Evolutionary conservation across 2,113 vertebrate genomes (phyloP), one percentile per base, ranked within the genome.

Genomic region (Equus quagga): DNA sequence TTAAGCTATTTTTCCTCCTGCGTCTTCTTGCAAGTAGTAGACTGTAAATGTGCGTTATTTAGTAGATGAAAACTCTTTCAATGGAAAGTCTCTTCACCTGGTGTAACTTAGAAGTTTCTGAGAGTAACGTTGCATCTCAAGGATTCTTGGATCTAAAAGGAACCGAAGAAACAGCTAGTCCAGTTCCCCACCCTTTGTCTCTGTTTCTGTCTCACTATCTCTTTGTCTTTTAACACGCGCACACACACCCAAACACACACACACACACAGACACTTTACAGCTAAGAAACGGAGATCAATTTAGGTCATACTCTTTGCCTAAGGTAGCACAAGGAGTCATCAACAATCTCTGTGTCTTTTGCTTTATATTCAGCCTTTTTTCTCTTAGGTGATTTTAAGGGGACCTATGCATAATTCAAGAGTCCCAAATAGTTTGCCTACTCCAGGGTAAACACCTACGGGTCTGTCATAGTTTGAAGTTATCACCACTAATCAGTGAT

Each of bases 341-440:
- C 36, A 60, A 33, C 28, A 33, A 10, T 95, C 62, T 83, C 10
- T 79, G 6, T 17, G 2, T 36, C 28, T 64, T 96, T 75, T 76
- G 11, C 10, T 93, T 58, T 94, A 28, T 26, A 19, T 87, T 83
- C 21, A 73, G 60, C 3, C 65, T 33, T 6, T 49, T 73, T 89
- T 88, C 21, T 44, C 6, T 41, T 65, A 24, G 49, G 46, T 93
- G 60, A 95, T 85, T 92, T 92, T 93, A 95, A 72, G 82, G 44
- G 26, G 14, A 36, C 26, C 26, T 36, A n/a, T 21, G 70, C 14
- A 65, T 73, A 83, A 54, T 17, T 78, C 36, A 60, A 78, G 56
- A 23, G n/a, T 82, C 49, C 7, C 13, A 26, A 28, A 0, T 69
- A 58, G 36, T 89, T 93, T 93, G 49, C 67, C 24, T 76, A 49